A percentile compares a stretch with the other conserved stretches of the same genome.
These are phyloP conservation scores for Agrochola lychnidis DNA, from an alignment of 2,888 invertebrate species.

Conservation along the genomic window DNA sequence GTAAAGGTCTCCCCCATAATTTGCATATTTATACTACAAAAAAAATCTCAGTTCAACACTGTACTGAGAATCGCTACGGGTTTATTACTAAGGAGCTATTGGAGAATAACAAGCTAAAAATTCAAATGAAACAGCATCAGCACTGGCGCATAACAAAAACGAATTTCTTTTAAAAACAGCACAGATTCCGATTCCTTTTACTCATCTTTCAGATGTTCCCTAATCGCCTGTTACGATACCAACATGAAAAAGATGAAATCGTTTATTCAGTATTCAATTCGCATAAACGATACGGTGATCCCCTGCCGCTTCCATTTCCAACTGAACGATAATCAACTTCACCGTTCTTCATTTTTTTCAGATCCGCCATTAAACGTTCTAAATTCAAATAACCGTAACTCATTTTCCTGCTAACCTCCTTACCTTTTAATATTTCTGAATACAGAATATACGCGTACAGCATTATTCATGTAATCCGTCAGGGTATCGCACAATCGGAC, in stretches of 20 bases:
- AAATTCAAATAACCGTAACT: constrained; percentile 56
- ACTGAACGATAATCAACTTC: constrained; percentile 54
- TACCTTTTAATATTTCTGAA: constrained; percentile 60
- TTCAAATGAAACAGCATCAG: neutral
- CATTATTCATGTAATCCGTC: constrained; percentile 69
- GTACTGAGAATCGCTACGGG: too few species aligned
- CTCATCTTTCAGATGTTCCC: constrained; percentile 40
- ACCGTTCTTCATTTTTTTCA: constrained; percentile 47
- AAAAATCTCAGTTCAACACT: too few species aligned
- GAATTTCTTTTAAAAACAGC: constrained; percentile 37
- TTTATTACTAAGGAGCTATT: too few species aligned
- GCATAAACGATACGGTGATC: constrained; percentile 58
- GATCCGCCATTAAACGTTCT: constrained; percentile 47
- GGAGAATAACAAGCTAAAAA: neutral
- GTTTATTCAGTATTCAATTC: constrained; percentile 55
- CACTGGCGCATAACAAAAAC: neutral
- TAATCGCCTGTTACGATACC: constrained; percentile 56
- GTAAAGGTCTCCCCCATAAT: too few species aligned
- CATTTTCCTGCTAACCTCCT: constrained; percentile 50
- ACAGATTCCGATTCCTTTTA: constrained; percentile 38
- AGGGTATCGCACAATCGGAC: constrained; percentile 73
- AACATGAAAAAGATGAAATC: constrained; percentile 56
- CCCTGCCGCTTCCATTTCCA: constrained; percentile 46
- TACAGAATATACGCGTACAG: constrained; percentile 62
- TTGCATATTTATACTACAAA: too few species aligned